Base-by-base conservation (phyloP, 2,113 vertebrate species). In the Tachuris rubrigastra region DNA sequence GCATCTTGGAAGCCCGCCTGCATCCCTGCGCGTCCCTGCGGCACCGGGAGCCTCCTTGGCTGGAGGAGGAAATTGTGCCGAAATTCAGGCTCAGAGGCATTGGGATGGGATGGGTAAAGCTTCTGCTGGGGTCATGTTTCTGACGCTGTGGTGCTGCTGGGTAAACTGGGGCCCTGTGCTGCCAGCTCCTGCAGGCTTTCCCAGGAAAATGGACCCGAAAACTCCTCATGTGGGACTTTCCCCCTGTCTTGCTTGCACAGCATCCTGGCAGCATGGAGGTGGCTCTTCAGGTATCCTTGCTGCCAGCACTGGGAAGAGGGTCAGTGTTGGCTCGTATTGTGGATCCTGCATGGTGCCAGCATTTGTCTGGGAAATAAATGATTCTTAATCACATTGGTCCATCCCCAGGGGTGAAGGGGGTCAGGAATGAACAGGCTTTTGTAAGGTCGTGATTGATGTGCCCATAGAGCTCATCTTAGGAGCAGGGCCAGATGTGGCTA, bases 281-380 rank as follows among this genome's bases (percentile, higher is more conserved):
- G 66, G 27, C 52, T 85, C 77, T 91, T 68, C 41, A 60, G 37
- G 78, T 89, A 50, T 39, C 85, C 55, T 81, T 67, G 33, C 60
- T 92, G 58, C 58, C 30, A 37, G 44, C 10, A 2, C 20, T 0
- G 0, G 52, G 73, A 31, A 72, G 62, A 68, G 71, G 41, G 44
- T 68, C 14, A 2, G 53, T 5, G 3, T 39, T 72, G 58, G 44
- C 53, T 88, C 27, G 14, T 1, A 2, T 74, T 58, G 8, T 63
- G 39, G 47, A 65, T 91, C 42, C 71, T 93, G 39, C 74, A 71
- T 3, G 2, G 23, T 83, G 35, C 30, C 0, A 3, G 41, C 12
- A 24, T 83, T 83, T 80, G 62, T 7, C 58, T 58, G 39, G 60
- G 74, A 93, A 87, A 58, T 52, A 77, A 78, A 56, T 76, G 4